phyloP scores from a whole-genome alignment of 2,113 vertebrate genomes.

The Platichthys flesus region DNA sequence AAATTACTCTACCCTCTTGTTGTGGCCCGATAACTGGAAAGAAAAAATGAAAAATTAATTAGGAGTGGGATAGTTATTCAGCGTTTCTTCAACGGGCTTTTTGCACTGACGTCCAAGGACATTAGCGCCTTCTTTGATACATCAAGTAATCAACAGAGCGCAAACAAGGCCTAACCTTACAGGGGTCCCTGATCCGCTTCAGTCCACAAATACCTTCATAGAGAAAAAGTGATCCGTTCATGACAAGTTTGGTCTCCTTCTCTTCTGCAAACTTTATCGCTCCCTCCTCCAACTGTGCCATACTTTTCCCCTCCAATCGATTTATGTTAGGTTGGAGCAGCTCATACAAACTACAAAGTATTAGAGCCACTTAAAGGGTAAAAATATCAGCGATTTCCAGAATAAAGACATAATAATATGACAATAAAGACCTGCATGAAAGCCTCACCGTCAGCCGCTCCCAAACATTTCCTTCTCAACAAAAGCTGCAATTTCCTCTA shows the following conservation, averaged over 20 bases:
- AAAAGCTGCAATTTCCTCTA: too few relatives aligned
- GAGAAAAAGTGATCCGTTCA: slow-evolving; percentile 17
- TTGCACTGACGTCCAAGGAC: slow-evolving; percentile 66
- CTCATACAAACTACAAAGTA: too few relatives aligned
- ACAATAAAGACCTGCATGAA: too few relatives aligned
- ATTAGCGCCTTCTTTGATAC: slow-evolving; percentile 36
- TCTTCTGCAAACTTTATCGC: neutral
- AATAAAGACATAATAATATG: too few relatives aligned
- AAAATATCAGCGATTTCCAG: too few relatives aligned
- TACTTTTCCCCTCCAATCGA: too few relatives aligned
- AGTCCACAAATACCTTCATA: slow-evolving; percentile 46
- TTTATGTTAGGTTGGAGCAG: too few relatives aligned
- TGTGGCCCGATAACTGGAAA: slow-evolving; percentile 47
- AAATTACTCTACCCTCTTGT: slow-evolving; percentile 76
- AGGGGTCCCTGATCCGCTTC: neutral
- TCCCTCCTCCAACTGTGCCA: too few relatives aligned
- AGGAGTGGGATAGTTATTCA: slow-evolving; percentile 69
- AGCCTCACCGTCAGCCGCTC: too few relatives aligned
- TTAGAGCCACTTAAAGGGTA: too few relatives aligned
- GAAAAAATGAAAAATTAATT: slow-evolving; percentile 44
- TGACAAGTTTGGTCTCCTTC: neutral
- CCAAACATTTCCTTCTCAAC: too few relatives aligned
- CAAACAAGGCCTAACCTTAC: slow-evolving; percentile 24
- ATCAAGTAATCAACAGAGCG: slow-evolving; percentile 48
- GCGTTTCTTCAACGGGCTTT: slow-evolving; percentile 76